Evolutionary conservation across 2,797 vertebrate genomes (phyloP), one percentile per base, ranked within the genome.

Genomic region (Hypotaenidia okinawae): DNA sequence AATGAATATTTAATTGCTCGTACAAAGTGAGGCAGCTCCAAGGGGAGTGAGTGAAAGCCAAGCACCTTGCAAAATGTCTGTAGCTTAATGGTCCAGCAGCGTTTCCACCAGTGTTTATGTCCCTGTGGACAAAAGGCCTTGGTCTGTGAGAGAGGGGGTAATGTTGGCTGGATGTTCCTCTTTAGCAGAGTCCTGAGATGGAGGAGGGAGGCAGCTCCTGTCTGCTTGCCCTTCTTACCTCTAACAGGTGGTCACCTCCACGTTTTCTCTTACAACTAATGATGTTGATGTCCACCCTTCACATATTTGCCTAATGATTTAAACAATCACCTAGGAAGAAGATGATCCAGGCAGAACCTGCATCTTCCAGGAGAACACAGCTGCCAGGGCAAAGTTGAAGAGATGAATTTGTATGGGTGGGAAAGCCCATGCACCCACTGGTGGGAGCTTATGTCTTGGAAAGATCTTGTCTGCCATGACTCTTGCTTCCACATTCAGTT

Each of bases 1-100:
- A n/a, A 94, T 95, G 72, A 96, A 95, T 96, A 95, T 95, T 96
- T 97, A 95, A 97, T 95, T 0, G 0, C 10, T 33, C 57, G 1
- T 68, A 89, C 57, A 80, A 94, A 95, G 68, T 83, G 78, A 95
- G 84, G 90, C 72, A 90, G 77, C 51, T 93, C 66, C 74, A 68
- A 6, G 0, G 1, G 52, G 81, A 83, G 57, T 4, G 13, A 83
- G 25, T 64, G 75, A 87, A 95, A 95, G 52, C 25, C 78, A 72
- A 16, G 45, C 72, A 80, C 67, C 90, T 92, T 45, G n/a, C 19
- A 92, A 61, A 92, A 79, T 8, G 59, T 87, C 70, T 61, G 43
- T 54, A 85, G 39, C 49, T 83, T 49, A 37, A 5, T 41, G 28
- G 30, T 5, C 23, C n/a, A 5, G 37, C 55, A 79, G 43, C 72